Evolutionary conservation across 2,113 vertebrate species (phyloP), one percentile per base, ranked within the genome.

Genomic region (Ptychochromis oligacanthus): DNA sequence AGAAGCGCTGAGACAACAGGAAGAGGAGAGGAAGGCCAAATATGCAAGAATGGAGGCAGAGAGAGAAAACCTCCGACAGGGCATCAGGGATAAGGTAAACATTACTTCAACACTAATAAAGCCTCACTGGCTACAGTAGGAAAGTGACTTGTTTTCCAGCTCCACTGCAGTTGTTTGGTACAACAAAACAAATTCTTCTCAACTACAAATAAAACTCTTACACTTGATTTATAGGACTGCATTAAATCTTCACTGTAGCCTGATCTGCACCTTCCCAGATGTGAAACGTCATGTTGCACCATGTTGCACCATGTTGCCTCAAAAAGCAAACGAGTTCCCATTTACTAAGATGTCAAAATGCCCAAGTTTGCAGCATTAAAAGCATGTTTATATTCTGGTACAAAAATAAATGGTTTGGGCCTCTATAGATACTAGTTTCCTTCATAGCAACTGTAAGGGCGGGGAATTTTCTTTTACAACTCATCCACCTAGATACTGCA

Each of bases 1-100:
- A 94, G 97, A 98, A 89, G 97, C 97, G 0, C 95, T 98, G 79
- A 93, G 97, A 75, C 97, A 98, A 86, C 95, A 97, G 61, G 97
- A 98, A 84, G 97, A 97, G 77, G 97, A 98, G 87, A 96, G 97
- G 86, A 97, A 98, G 94, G 97, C 97, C 80, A 98, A 98, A 91
- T 97, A 97, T 26, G 96, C 97, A 86, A 97, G 94, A 91, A 98
- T 98, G 97, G 97, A 98, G 83, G 96, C 97, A 0, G 97, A 98
- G 93, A 96, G 97, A 67, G 97, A 98, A 96, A 94, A 92, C 64
- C 87, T 98, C 95, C 95, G 97, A 59, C 97, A 98, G 96, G 97
- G 97, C 36, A 98, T 98, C 91, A 95, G 97, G 3, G 97, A 98
- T 86, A 99, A 99, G 97, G 97, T 99, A 49, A 34, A 74, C 0